Evolutionary conservation across 1,140 invertebrate species (phyloP).

Genomic region (Belonocnema kinseyi): DNA sequence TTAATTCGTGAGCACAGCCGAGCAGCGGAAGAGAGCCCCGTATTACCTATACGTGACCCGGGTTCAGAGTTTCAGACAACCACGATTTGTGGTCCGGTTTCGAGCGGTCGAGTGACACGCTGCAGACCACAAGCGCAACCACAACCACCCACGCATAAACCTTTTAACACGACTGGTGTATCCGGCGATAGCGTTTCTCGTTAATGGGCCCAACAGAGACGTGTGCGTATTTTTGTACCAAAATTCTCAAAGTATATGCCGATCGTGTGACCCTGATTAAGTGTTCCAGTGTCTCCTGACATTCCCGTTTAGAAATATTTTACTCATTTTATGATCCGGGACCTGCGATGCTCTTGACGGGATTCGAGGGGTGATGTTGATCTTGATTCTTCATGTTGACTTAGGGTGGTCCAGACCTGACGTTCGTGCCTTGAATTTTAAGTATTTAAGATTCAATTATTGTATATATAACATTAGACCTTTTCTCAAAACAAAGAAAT

Average conservation of each 20-base stretch:
- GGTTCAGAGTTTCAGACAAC: slow-evolving; percentile 54
- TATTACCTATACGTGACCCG: slow-evolving; percentile 47
- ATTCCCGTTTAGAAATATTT: slow-evolving; percentile 20
- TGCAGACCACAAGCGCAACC: slow-evolving; percentile 58
- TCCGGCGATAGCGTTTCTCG: slow-evolving; percentile 54
- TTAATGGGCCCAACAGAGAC: slow-evolving; percentile 38
- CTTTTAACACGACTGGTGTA: slow-evolving; percentile 62
- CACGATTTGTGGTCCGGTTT: slow-evolving; percentile 57
- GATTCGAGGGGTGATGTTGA: not conserved
- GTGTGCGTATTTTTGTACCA: slow-evolving; percentile 5
- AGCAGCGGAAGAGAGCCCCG: slow-evolving; percentile 19
- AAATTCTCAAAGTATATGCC: slow-evolving; percentile 1
- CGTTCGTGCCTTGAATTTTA: too few relatives aligned
- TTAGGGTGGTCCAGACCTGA: not conserved
- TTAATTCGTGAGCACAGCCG: not conserved
- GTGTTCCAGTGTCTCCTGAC: not conserved
- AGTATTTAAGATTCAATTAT: too few relatives aligned
- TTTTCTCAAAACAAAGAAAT: too few relatives aligned
- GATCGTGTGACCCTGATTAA: slow-evolving; percentile 27
- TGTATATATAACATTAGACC: too few relatives aligned
- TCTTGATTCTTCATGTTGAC: not conserved
- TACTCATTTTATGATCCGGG: slow-evolving; percentile 23
- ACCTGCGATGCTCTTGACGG: slow-evolving; percentile 2
- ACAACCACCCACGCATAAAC: slow-evolving; percentile 61
- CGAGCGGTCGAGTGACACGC: slow-evolving; percentile 62